A percentile compares a stretch with the other conserved stretches of the same genome.
phyloP scores from a whole-genome alignment of 2,888 invertebrate species.

The Euspilapteryx auroguttella region DNA sequence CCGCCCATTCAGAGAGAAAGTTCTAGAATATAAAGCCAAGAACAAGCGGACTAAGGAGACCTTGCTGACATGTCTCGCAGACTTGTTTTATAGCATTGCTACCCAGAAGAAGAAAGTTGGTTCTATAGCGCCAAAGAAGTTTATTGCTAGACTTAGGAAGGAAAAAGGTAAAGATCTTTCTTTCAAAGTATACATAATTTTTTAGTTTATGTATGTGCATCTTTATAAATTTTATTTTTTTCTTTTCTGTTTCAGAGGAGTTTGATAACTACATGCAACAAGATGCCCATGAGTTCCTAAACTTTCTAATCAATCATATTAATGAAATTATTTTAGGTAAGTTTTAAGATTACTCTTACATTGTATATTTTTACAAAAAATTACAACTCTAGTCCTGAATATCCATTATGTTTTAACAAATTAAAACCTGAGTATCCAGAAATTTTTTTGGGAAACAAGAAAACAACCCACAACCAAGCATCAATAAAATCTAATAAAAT shows the following conservation, averaged over 20 bases:
- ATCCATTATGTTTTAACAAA: no score
- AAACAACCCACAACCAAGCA: no score
- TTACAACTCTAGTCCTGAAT: no score
- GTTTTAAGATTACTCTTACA: conserved; percentile 14
- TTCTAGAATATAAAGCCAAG: conserved; percentile 96
- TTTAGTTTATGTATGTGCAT: background rate
- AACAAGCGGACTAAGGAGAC: conserved; percentile 97
- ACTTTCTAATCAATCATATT: conserved; percentile 97
- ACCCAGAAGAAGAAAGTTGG: conserved; percentile 99
- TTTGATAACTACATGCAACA: conserved; percentile 99
- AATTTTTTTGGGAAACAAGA: no score
- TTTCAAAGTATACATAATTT: conserved; percentile 1
- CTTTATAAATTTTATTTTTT: conserved; percentile 2
- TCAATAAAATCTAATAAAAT: no score
- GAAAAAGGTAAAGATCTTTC: conserved; percentile 78
- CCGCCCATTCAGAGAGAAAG: conserved; percentile 97
- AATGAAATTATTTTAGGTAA: conserved; percentile 95
- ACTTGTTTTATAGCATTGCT: conserved; percentile 98
- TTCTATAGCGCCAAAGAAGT: conserved; percentile 99
- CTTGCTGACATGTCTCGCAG: conserved; percentile 94
- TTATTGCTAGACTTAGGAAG: conserved; percentile 95
- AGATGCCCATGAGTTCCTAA: conserved; percentile 99
- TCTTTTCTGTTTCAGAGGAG: conserved; percentile 88
- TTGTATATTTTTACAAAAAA: conserved; percentile 2
- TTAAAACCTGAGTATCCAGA: no score